phyloP scores from a whole-genome alignment of 1,140 invertebrate genomes.

The Drosophila kohkoa region DNA sequence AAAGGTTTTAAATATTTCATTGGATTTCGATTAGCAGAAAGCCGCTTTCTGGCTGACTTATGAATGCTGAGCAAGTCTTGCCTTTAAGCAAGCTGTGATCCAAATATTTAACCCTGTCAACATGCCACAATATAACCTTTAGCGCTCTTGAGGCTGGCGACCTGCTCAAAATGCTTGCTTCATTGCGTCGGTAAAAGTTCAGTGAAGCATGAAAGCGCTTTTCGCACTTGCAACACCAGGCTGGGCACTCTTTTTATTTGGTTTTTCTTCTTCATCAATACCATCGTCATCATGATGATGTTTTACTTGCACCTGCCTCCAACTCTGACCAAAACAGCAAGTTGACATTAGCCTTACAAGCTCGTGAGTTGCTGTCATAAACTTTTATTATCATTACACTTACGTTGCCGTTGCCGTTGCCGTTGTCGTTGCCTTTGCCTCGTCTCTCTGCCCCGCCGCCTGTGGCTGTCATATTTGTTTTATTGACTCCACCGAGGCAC shows the following conservation, averaged over 20 bases:
- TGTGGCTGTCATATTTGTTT: constrained; percentile 73
- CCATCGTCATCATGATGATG: not conserved
- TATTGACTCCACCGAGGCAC: constrained; percentile 58
- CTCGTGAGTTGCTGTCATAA: constrained; percentile 80
- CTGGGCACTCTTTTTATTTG: not conserved
- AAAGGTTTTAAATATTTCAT: constrained; percentile 24
- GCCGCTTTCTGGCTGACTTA: not conserved
- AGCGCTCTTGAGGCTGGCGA: constrained; percentile 25
- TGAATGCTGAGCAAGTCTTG: constrained; percentile 2
- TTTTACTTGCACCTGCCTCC: constrained; percentile 10
- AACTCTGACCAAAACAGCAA: constrained; percentile 44
- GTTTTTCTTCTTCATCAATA: not conserved
- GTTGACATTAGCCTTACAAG: constrained; percentile 82
- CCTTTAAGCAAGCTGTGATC: constrained; percentile 28
- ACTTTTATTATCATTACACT: constrained; percentile 82
- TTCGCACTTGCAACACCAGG: constrained; percentile 66
- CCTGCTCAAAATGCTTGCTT: constrained; percentile 55
- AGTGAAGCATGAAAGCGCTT: constrained; percentile 76
- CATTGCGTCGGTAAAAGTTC: constrained; percentile 61
- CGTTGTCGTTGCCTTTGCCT: constrained; percentile 10
- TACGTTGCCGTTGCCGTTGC: constrained; percentile 36
- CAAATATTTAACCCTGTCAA: constrained; percentile 31
- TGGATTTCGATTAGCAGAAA: not conserved
- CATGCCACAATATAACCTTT: constrained; percentile 35
- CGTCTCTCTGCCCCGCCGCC: not conserved